phyloP scores from a whole-genome alignment of 92 coral and sea anemone species.

The Epizoanthus ramosus region DNA sequence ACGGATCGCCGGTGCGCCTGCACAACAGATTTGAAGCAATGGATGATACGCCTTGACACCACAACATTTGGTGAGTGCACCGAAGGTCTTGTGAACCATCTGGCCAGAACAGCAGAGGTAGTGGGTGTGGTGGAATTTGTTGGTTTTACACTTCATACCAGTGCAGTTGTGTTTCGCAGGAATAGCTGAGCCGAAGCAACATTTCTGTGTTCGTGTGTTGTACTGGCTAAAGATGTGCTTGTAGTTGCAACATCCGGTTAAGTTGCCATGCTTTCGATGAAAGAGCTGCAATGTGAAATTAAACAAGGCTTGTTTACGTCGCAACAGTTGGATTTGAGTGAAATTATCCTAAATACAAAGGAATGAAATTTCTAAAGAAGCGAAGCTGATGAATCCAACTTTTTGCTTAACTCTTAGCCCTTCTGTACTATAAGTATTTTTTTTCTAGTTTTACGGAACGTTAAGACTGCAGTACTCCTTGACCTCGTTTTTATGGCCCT shows the following conservation, averaged over 20 bases:
- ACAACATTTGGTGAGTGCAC: slow-evolving; percentile 8
- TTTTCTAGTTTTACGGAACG: too few relatives aligned
- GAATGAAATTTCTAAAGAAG: too few relatives aligned
- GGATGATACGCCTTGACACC: slow-evolving; percentile 27
- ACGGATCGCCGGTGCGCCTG: slow-evolving; percentile 8
- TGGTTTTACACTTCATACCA: background rate
- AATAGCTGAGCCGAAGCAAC: slow-evolving; percentile 13
- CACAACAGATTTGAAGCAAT: slow-evolving; percentile 16
- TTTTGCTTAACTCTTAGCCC: too few relatives aligned
- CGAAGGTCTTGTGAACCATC: slow-evolving; percentile 3
- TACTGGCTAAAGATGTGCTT: background rate
- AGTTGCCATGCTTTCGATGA: slow-evolving; percentile 11
- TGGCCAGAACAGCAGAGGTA: slow-evolving; percentile 31
- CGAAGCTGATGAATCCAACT: too few relatives aligned
- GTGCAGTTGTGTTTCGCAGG: background rate
- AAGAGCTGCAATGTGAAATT: background rate
- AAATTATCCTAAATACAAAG: too few relatives aligned
- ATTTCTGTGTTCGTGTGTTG: slow-evolving; percentile 23
- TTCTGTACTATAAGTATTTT: too few relatives aligned
- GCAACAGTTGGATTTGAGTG: too few relatives aligned
- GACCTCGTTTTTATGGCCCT: too few relatives aligned
- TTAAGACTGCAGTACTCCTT: too few relatives aligned
- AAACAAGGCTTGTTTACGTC: background rate
- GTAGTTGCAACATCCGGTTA: slow-evolving; percentile 31
- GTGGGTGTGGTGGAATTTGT: background rate